Percentiles rank a stretch among this genome's conserved stretches.
Evolutionary conservation across 2,888 invertebrate species (phyloP).

Genomic region (Callyntrura sp.): DNA sequence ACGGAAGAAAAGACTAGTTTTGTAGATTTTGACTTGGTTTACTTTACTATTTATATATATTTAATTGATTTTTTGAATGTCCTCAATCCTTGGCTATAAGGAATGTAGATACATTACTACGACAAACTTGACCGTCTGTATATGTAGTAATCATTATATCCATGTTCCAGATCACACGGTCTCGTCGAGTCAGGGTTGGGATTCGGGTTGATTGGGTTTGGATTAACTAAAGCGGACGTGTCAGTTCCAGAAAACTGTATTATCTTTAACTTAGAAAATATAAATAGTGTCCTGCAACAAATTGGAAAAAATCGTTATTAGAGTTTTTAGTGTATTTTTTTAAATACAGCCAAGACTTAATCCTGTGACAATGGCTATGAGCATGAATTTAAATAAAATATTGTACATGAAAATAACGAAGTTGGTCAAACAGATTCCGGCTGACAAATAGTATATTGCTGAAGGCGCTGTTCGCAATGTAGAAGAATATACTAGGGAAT

Average conservation of each 20-base stretch:
- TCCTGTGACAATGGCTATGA: background rate
- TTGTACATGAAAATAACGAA: slow-evolving; percentile 82
- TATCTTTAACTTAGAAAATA: slow-evolving; percentile 80
- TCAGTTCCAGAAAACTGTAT: slow-evolving; percentile 82
- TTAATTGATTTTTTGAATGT: too few relatives aligned
- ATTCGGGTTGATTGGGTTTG: too few relatives aligned
- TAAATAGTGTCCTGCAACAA: slow-evolving; percentile 77
- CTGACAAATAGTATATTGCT: slow-evolving; percentile 81
- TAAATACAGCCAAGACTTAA: background rate
- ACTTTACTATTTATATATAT: too few relatives aligned
- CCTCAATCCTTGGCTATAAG: background rate
- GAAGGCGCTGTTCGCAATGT: slow-evolving; percentile 81
- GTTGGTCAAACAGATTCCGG: slow-evolving; percentile 78
- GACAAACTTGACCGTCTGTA: slow-evolving; percentile 74
- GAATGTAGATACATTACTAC: background rate
- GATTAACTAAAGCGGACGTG: slow-evolving; percentile 78
- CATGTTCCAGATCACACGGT: slow-evolving; percentile 56
- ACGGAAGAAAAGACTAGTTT: too few relatives aligned
- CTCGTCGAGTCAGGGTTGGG: background rate
- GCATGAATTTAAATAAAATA: too few relatives aligned
- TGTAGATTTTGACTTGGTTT: too few relatives aligned
- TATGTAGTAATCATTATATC: slow-evolving; percentile 49
- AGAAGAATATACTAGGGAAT: slow-evolving; percentile 82
- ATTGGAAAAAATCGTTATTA: too few relatives aligned
- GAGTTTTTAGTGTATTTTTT: too few relatives aligned